A percentile compares a stretch with the other conserved stretches of the same genome.
Conservation (phyloP, 2,888 invertebrate species). For the Coelinius sp. region DNA sequence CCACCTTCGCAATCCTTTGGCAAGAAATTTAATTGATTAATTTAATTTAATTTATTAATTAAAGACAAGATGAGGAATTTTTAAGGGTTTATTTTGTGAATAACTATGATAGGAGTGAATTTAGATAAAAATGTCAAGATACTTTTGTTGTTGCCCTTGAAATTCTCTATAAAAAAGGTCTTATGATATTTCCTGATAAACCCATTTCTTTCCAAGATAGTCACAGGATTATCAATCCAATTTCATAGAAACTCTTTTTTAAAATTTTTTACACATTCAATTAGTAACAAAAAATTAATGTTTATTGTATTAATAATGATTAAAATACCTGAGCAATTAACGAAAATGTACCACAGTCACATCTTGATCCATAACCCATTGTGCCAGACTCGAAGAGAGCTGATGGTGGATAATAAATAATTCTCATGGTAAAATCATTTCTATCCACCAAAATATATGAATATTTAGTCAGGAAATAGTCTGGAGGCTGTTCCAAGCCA, state of each 20-base stretch:
- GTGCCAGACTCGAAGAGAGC: constrained; percentile 68
- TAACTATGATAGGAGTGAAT: too few relatives aligned
- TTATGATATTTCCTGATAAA: too few relatives aligned
- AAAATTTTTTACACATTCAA: too few relatives aligned
- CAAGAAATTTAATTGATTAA: background rate
- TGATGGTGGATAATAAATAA: constrained; percentile 81
- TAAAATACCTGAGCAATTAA: constrained; percentile 74
- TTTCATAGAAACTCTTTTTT: too few relatives aligned
- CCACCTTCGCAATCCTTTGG: constrained; percentile 81
- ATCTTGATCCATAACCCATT: constrained; percentile 80
- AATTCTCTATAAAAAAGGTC: too few relatives aligned
- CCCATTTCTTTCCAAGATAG: too few relatives aligned
- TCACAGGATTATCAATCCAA: too few relatives aligned
- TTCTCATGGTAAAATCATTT: constrained; percentile 79
- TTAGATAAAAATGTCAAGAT: too few relatives aligned
- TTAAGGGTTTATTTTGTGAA: too few relatives aligned
- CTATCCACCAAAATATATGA: constrained; percentile 77
- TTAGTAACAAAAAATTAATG: background rate
- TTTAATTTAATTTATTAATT: too few relatives aligned
- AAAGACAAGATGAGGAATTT: too few relatives aligned
- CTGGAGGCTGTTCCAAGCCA: constrained; percentile 75
- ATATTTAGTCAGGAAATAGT: constrained; percentile 78
- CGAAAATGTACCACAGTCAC: constrained; percentile 84
- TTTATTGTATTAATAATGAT: background rate
- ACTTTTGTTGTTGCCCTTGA: too few relatives aligned